Conservation (phyloP, 2,888 invertebrate species). For the Heliconius aoede region DNA sequence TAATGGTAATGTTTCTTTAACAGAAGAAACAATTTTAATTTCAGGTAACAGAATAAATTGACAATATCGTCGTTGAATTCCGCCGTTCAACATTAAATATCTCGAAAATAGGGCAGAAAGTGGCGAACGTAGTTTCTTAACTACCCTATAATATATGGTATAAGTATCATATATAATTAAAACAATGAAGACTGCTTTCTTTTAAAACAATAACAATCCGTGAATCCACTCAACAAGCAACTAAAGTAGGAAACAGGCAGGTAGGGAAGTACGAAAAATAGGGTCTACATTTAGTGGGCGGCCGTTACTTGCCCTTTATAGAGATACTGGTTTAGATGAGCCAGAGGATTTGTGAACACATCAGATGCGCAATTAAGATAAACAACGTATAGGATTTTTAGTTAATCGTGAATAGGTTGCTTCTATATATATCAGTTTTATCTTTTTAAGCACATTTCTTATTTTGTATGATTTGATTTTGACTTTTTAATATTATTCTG, state of each 20-base stretch:
- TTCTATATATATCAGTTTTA: background rate
- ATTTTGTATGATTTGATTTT: background rate
- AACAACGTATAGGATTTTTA: conserved; percentile 33
- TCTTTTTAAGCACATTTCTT: conserved; percentile 1
- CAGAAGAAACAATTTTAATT: too few species aligned
- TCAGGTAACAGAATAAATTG: too few species aligned
- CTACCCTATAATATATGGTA: too few species aligned
- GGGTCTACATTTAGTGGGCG: conserved; percentile 42
- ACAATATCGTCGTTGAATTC: too few species aligned
- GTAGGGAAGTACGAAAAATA: conserved; percentile 43
- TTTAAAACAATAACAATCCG: background rate
- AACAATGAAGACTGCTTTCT: too few species aligned
- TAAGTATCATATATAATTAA: too few species aligned
- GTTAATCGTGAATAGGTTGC: conserved; percentile 24
- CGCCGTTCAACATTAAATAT: too few species aligned
- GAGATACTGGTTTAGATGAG: conserved; percentile 38
- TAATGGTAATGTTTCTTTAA: too few species aligned
- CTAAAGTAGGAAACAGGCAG: conserved; percentile 35
- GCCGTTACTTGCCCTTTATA: conserved; percentile 39
- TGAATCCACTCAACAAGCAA: conserved; percentile 7
- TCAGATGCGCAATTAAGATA: conserved; percentile 43
- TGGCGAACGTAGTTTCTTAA: background rate
- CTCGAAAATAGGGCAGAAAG: too few species aligned
- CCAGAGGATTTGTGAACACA: conserved; percentile 38
- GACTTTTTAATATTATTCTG: background rate